These are phyloP conservation scores for Melanocharis versteri DNA, from an alignment of 2,113 vertebrate genomes.

Conservation along the genomic window DNA sequence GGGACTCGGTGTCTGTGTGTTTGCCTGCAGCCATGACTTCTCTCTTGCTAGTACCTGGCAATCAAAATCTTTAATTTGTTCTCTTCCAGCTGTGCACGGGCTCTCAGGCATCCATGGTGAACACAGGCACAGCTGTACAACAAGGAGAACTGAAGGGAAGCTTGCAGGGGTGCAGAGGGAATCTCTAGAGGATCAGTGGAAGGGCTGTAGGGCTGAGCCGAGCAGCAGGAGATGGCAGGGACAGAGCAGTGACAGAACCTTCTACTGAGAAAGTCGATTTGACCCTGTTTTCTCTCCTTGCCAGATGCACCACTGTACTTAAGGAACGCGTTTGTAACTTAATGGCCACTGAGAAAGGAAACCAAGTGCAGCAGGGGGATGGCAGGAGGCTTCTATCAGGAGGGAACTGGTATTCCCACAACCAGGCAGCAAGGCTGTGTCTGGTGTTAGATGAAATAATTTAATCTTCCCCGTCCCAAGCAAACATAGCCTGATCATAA, in stretches of 20 bases:
- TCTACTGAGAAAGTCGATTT: background rate
- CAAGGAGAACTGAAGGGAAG: background rate
- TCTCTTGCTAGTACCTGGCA: background rate
- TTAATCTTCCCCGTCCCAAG: background rate
- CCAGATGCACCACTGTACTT: background rate
- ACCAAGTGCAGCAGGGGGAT: background rate
- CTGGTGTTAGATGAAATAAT: background rate
- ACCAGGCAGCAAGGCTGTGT: background rate
- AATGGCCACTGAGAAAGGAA: background rate
- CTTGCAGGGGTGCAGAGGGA: background rate
- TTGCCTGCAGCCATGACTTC: background rate
- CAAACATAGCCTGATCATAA: background rate
- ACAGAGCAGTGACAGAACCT: background rate
- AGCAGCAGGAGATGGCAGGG: background rate
- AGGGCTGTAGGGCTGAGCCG: background rate
- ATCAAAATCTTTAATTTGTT: background rate
- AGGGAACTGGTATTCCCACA: background rate
- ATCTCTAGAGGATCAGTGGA: too few species aligned
- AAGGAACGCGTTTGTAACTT: background rate
- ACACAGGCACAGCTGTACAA: background rate
- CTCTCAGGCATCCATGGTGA: background rate
- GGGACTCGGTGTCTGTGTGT: background rate
- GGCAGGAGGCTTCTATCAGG: background rate
- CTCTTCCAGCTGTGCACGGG: background rate
- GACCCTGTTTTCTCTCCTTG: background rate